Evolutionary conservation across 2,888 invertebrate genomes (phyloP).

Genomic region (Drosophila multiciliata): DNA sequence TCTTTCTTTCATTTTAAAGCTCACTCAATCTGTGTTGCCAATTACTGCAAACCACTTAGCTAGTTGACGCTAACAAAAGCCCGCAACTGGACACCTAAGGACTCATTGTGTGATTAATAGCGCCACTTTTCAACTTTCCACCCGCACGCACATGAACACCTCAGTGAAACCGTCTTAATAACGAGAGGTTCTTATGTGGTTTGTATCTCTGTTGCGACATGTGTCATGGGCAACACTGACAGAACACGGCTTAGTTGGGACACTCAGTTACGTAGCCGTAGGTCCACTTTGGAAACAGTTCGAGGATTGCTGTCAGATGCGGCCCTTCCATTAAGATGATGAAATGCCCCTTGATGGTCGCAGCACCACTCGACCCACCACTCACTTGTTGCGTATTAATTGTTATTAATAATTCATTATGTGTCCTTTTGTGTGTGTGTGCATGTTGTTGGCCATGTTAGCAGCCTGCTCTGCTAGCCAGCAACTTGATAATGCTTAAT

Average conservation of each 20-base stretch:
- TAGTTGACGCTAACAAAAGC: slow-evolving; percentile 30
- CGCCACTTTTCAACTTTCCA: not conserved
- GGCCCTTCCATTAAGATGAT: slow-evolving; percentile 64
- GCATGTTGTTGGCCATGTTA: slow-evolving; percentile 4
- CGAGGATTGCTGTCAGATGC: slow-evolving; percentile 50
- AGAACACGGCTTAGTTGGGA: slow-evolving; percentile 29
- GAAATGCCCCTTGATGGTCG: slow-evolving; percentile 57
- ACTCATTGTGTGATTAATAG: slow-evolving; percentile 2
- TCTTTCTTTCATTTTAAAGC: not conserved
- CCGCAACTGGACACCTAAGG: slow-evolving; percentile 42
- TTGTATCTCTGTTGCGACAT: slow-evolving; percentile 26
- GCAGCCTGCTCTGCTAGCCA: slow-evolving; percentile 7
- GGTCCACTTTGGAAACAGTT: slow-evolving; percentile 30
- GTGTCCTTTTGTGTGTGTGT: slow-evolving; percentile 13
- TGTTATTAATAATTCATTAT: slow-evolving; percentile 72
- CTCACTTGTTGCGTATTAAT: slow-evolving; percentile 76
- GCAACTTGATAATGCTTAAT: slow-evolving; percentile 67
- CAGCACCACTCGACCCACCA: slow-evolving; percentile 24
- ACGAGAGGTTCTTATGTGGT: slow-evolving; percentile 26
- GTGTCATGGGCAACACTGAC: slow-evolving; percentile 41
- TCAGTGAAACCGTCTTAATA: slow-evolving; percentile 17
- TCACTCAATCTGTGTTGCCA: slow-evolving; percentile 27
- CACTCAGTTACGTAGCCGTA: slow-evolving; percentile 9
- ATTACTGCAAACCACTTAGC: slow-evolving; percentile 11
- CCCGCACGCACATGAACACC: not conserved